A percentile compares a stretch with the other conserved stretches of the same genome.
These are phyloP conservation scores for Neodiprion lecontei DNA, from an alignment of 1,140 invertebrate genomes.

Conservation along the genomic window DNA sequence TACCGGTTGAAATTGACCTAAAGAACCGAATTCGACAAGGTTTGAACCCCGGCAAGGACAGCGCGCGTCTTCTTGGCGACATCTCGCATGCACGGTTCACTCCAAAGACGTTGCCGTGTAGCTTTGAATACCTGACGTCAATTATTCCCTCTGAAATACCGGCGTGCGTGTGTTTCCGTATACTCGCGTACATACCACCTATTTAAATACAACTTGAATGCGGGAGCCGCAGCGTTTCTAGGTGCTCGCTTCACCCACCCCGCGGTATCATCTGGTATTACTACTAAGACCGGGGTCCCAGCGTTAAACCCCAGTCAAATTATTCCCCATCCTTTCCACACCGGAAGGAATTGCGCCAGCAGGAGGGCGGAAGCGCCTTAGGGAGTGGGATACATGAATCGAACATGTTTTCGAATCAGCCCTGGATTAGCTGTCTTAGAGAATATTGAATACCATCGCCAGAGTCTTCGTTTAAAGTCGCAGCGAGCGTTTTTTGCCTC, in stretches of 20 bases:
- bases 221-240: background rate
- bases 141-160: constrained; percentile 2
- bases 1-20: too few relatives aligned
- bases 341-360: background rate
- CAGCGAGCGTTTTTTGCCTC: too few relatives aligned
- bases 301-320: constrained; percentile 4
- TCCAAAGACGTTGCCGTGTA: background rate
- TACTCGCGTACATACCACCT: background rate
- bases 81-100: too few relatives aligned
- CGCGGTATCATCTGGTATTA: background rate
- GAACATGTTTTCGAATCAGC: background rate
- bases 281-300: background rate
- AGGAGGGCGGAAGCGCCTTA: background rate
- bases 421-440: too few relatives aligned
- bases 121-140: background rate
- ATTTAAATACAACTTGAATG: background rate
- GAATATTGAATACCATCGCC: too few relatives aligned
- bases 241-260: background rate
- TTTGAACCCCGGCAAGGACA: too few relatives aligned
- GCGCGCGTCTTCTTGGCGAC: too few relatives aligned
- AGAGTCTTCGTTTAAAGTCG: too few relatives aligned
- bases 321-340: background rate
- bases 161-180: background rate
- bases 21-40: too few relatives aligned
- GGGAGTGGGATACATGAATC: background rate